Base-by-base conservation (phyloP, 2,113 vertebrate species). In the Myocastor coypus region DNA sequence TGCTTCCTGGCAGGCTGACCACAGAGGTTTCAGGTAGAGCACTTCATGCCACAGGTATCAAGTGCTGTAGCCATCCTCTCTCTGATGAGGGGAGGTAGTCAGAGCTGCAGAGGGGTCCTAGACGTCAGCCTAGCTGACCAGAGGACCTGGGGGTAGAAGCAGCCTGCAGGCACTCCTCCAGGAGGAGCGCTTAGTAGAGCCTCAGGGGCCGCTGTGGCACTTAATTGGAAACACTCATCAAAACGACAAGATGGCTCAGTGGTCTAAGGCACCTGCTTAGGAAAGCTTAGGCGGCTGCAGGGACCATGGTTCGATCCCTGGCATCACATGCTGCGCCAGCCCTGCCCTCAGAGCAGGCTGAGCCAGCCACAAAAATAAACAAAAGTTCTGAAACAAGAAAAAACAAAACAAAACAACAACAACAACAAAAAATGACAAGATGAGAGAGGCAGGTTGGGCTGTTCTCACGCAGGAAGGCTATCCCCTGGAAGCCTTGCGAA, bases 161-260 rank as follows among this genome's bases (percentile, higher is more conserved):
- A 81, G 52, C 34, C 9, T 57, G 87, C 40, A 77, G 50, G 71
- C 61, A 52, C 75, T 85, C 28, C 20, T 78, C 52, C 3, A 26
- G 11, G 63, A 86, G 32, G 5, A n/a, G 4, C 14, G 3, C 68
- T 64, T 83, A 37, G 68, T 42, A 64, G 81, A 69, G 63, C 59
- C 37, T 59, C 81, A 94, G 68, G 22, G 34, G 61, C 28, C 83
- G 55, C 78, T 84, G 22, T 63, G 81, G 68, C 69, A 75, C 40
- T 66, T 71, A 68, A 61, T 66, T 19, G 73, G 80, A 83, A 85
- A 77, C 68, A 89, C 42, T 87, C 91, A 30, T 96, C n/a, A 59
- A 89, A 73, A 71, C 81, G 75, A 75, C 71, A 78, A 1, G 82
- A 46, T 0, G 42, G n/a, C n/a, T n/a, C n/a, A n/a, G n/a, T n/a